Evolutionary conservation across 2,797 vertebrate species (phyloP), one percentile per base, ranked within the genome.

Genomic region (Sebastes taczanowskii): DNA sequence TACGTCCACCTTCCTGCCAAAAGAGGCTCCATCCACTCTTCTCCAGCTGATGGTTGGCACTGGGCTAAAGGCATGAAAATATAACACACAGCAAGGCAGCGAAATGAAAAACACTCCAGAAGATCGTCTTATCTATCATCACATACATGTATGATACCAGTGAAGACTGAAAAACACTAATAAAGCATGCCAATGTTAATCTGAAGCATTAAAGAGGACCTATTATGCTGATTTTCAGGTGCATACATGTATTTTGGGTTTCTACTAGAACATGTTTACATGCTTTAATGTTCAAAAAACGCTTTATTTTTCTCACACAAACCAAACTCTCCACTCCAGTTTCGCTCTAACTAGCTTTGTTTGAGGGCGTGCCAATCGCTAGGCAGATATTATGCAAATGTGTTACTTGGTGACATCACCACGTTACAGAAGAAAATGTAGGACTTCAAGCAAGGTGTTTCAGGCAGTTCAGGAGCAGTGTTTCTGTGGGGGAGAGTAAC

Each of bases 21-120:
- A 95, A 1, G 95, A 91, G 66, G 94, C 96, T 69, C 97, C 97
- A 16, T 98, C 98, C 0, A 94, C 94, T 92, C 97, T 95, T 87
- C 95, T 95, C 98, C 98, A 99, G 89, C 94, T 97, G 87, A 99
- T 97, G 0, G 95, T 93, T 18, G 98, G 98, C 63, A 98, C 97
- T 0, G 98, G 98, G 83, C 98, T 99, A 80, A 71, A 78, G 71
- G 23, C 2, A 46, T 16, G 11, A 29, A 71, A 35, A 77, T 13
- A 84, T 18, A 76, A 74, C 34, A 76, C 46, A 82, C 25, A 83
- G 7, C 71, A 75, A 52, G 22, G 35, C 6, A 49, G 60, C n/a
- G 2, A 75, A 58, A 65, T 83, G 49, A 90, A 80, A 77, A 80
- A 84, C 23, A 74, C 58, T 58, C 18, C 18, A 23, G 35, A 64